Conservation (phyloP, 2,888 invertebrate species). For the Rhamnusium bicolor region DNA sequence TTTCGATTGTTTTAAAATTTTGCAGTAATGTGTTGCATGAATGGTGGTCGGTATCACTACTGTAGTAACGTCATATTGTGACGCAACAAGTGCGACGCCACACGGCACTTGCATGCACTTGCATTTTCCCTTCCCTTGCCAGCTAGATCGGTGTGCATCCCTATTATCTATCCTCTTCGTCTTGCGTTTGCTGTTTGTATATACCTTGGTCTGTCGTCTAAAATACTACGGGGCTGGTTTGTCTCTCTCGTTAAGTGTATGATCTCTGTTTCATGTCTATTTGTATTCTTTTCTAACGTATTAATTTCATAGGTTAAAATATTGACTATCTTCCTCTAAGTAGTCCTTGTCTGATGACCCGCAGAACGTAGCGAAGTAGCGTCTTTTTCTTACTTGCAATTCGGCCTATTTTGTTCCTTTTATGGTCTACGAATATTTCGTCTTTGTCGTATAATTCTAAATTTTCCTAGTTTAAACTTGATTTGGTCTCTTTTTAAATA, state of each 20-base stretch:
- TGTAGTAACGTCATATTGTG: slow-evolving; percentile 70
- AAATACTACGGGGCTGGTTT: slow-evolving; percentile 46
- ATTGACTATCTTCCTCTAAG: slow-evolving; percentile 62
- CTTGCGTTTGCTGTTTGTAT: slow-evolving; percentile 49
- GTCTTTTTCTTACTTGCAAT: slow-evolving; percentile 74
- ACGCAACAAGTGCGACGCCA: slow-evolving; percentile 73
- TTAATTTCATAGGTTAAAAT: slow-evolving; percentile 69
- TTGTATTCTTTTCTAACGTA: slow-evolving; percentile 69
- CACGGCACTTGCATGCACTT: slow-evolving; percentile 72
- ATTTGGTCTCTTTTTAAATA: slow-evolving; percentile 63
- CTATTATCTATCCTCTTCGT: slow-evolving; percentile 62
- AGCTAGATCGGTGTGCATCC: slow-evolving; percentile 64
- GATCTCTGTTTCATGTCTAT: slow-evolving; percentile 62
- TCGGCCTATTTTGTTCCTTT: slow-evolving; percentile 65
- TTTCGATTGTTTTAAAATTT: slow-evolving; percentile 59
- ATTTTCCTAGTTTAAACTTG: slow-evolving; percentile 65
- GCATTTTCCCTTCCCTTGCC: slow-evolving; percentile 69
- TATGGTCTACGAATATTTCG: slow-evolving; percentile 66
- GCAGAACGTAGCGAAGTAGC: slow-evolving; percentile 61
- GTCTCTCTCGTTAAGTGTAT: slow-evolving; percentile 54
- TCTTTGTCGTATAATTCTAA: slow-evolving; percentile 60
- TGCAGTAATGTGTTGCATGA: slow-evolving; percentile 65
- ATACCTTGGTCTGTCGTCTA: slow-evolving; percentile 56
- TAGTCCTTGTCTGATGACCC: slow-evolving; percentile 67
- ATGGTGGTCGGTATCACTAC: slow-evolving; percentile 68